Base-by-base conservation (phyloP, 1,140 invertebrate genomes). In the Calephelis virginiensis region DNA sequence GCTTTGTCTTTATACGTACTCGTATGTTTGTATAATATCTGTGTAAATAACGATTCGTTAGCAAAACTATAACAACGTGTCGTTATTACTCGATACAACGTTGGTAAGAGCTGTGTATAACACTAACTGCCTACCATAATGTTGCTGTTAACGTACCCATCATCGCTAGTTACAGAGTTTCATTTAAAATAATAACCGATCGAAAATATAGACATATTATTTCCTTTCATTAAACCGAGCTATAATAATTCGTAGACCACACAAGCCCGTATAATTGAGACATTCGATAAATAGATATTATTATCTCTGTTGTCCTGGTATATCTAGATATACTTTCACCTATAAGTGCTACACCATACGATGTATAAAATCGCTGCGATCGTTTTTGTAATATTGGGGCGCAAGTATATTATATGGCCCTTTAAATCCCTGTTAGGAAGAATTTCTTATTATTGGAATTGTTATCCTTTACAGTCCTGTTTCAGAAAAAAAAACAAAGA, bases 201-300 rank as follows among this genome's bases (percentile, higher is more conserved):
- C 78, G 85, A 81, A 84, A 47, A 85, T 81, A 78, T 81, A 76
- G 81, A 79, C 80, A 81, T 43, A 43, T 43, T 43, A 43, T 83
- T 80, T 81, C 78, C 75, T 81, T 78, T 76, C 75, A 84, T 89
- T 85, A 86, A 74, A 76, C 67, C 66, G 69, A 75, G 70, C 75
- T 80, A 79, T 84, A 85, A 87, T 85, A 66, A 81, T 83, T 78
- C 72, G 67, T 72, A 74, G 87, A 88, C 87, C 87, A 86, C 87
- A 89, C 87, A 86, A 72, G 68, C 56, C 56, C 56, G 28, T 59
- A 74, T 86, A 85, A 90, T 90, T 83, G 84, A 90, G 87, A 88
- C 86, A 88, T 88, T 82, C 71, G 72, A 75, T 70, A 78, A 82
- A 82, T 86, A 76, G 69, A 72, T 82, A 82, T 81, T 80, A 85